Evolutionary conservation across 2,888 invertebrate species (phyloP), one percentile per base, ranked within the genome.

Genomic region (Eupithecia inturbata): DNA sequence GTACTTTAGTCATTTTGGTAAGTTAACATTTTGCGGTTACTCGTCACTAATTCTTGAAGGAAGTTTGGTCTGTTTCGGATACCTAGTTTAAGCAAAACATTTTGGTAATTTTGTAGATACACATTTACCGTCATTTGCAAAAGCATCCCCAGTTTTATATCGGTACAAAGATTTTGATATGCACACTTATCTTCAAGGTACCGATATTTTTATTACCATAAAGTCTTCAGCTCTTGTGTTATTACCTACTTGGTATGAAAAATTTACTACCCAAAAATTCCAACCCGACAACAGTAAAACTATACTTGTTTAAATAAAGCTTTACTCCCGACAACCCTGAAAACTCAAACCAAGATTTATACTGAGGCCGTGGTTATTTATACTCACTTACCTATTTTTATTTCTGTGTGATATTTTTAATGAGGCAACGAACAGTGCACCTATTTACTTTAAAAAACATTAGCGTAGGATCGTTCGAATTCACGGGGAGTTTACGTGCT

Each of bases 391-490:
- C 89, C 91, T 91, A 92, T 92, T 93, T 93, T 93, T 93, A 93
- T 92, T 92, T 89, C 90, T 85, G 90, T 92, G 92, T 92, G 92
- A 92, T 93, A 92, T 93, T 92, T 93, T 93, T 93, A 93, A 93
- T 92, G 92, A 93, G 91, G 89, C 87, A 90, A 90, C 89, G 90
- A 92, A 92, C 80, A 84, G 87, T 91, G 90, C 89, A 89, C 89
- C 91, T 92, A 91, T 92, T 91, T 88, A 91, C 88, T 90, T 90
- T 22, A 91, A 89, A 89, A 90, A 88, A 88, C 87, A 89, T 90
- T 89, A 87, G 86, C 80, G 57, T 68, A 28, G 39, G n/a, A 70
- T 70, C 19, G 62, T 28, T 71, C 14, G 4, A 22, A 62, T 62
- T 45, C 41, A 31, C 66, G 14, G 28, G 31, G 39, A 68, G 45